These are phyloP conservation scores for Diaprepes abbreviatus DNA, from an alignment of 2,888 invertebrate genomes.

Conservation along the genomic window DNA sequence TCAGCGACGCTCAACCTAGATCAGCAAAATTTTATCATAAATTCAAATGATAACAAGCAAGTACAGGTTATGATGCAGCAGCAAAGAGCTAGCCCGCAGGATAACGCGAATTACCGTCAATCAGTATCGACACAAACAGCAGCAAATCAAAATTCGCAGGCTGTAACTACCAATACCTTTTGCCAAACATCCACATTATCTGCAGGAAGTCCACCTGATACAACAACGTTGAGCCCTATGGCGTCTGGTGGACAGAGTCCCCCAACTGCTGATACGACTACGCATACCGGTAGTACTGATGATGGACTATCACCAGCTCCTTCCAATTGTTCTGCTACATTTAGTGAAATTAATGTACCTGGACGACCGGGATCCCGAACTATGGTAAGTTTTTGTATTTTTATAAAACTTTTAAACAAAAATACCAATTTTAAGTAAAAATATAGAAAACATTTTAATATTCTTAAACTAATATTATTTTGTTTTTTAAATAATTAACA, in stretches of 20 bases:
- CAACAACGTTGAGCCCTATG: slow-evolving; percentile 86
- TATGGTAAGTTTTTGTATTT: slow-evolving; percentile 60
- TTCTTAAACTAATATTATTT: too few relatives aligned
- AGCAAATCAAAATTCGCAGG: slow-evolving; percentile 69
- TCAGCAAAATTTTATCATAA: slow-evolving; percentile 73
- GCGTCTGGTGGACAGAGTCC: slow-evolving; percentile 71
- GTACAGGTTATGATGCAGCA: slow-evolving; percentile 58
- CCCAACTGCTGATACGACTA: slow-evolving; percentile 67
- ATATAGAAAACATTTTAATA: too few relatives aligned
- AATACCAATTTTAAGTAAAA: too few relatives aligned
- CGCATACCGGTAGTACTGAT: slow-evolving; percentile 66
- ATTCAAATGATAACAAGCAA: slow-evolving; percentile 64
- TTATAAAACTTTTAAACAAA: too few relatives aligned
- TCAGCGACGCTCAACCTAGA: slow-evolving; percentile 70
- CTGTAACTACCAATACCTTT: slow-evolving; percentile 67
- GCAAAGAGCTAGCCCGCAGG: slow-evolving; percentile 57
- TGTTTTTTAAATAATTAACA: too few relatives aligned
- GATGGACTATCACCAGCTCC: slow-evolving; percentile 67
- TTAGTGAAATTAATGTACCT: slow-evolving; percentile 60
- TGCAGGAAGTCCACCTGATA: slow-evolving; percentile 83
- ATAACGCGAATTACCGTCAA: slow-evolving; percentile 68
- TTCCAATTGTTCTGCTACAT: slow-evolving; percentile 64
- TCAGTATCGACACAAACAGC: slow-evolving; percentile 85
- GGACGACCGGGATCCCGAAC: slow-evolving; percentile 64
- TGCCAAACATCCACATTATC: slow-evolving; percentile 66